Evolutionary conservation across 1,140 invertebrate genomes (phyloP).

Genomic region (Brachystomella parvula): DNA sequence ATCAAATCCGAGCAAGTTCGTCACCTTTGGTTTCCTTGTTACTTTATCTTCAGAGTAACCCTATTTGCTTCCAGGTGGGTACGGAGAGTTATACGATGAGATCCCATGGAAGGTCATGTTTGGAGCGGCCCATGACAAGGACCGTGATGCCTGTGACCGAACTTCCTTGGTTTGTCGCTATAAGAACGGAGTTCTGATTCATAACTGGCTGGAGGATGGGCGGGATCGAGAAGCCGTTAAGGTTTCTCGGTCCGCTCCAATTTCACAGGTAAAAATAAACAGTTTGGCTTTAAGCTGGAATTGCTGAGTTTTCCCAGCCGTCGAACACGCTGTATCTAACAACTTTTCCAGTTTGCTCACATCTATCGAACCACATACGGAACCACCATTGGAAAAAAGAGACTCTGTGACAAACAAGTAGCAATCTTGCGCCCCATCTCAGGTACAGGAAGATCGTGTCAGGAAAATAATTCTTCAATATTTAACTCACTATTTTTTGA

Average conservation of each 20-base stretch:
- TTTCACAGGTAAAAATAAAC: constrained; percentile 13
- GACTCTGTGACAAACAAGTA: constrained; percentile 16
- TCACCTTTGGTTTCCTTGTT: neutral
- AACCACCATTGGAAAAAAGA: constrained; percentile 14
- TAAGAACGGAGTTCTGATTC: constrained; percentile 13
- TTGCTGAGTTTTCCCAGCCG: neutral
- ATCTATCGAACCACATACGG: constrained; percentile 21
- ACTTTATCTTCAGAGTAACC: neutral
- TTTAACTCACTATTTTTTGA: constrained; percentile 2
- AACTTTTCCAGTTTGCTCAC: constrained; percentile 14
- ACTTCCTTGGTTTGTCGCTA: neutral
- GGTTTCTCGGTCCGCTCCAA: constrained; percentile 6
- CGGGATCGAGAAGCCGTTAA: constrained; percentile 10
- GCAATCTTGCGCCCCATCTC: constrained; percentile 16
- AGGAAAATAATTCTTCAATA: neutral
- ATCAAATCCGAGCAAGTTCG: constrained; percentile 13
- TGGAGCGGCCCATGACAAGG: constrained; percentile 4
- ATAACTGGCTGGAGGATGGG: constrained; percentile 26
- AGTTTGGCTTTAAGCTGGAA: neutral
- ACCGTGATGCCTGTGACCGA: neutral
- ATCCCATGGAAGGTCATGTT: constrained; percentile 23
- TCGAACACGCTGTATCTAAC: neutral
- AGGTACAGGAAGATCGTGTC: neutral
- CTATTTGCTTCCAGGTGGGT: constrained; percentile 14
- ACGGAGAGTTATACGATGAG: constrained; percentile 28